These are phyloP conservation scores for Ochotona princeps DNA, from an alignment of 2,113 vertebrate species.

Conservation along the genomic window DNA sequence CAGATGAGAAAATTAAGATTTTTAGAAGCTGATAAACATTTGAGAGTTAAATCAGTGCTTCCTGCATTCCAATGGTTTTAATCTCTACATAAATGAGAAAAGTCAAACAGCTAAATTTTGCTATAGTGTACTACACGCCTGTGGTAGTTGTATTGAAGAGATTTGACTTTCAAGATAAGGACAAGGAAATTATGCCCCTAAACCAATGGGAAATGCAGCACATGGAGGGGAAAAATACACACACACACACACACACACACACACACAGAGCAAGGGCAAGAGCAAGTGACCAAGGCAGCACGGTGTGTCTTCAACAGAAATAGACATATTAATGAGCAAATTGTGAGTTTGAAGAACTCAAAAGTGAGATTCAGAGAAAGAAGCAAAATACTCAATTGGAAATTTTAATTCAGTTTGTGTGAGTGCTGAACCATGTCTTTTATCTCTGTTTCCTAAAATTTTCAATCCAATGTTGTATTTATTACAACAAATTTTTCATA, in stretches of 20 bases:
- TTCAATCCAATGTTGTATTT: not conserved
- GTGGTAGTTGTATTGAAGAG: not conserved
- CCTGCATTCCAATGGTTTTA: not conserved
- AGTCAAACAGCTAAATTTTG: not conserved
- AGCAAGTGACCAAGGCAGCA: not conserved
- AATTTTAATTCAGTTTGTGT: not conserved
- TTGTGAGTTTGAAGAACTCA: not conserved
- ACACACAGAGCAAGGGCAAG: not conserved
- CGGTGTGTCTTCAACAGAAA: not conserved
- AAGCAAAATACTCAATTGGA: not conserved
- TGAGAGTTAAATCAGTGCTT: conserved; percentile 21
- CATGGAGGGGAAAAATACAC: not conserved
- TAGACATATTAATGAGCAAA: not conserved
- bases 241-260: too few relatives aligned
- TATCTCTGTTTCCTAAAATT: not conserved
- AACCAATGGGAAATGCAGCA: conserved; percentile 4
- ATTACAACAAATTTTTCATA: not conserved
- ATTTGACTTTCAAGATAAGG: not conserved
- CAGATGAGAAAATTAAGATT: conserved; percentile 29
- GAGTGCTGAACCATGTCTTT: not conserved
- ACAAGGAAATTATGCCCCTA: not conserved
- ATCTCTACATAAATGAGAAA: not conserved
- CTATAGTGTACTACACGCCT: not conserved
- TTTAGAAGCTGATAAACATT: not conserved
- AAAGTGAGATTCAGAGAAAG: not conserved